These are phyloP conservation scores for Hirudinaria manillensis DNA, from an alignment of 2,888 invertebrate species.

Conservation along the genomic window DNA sequence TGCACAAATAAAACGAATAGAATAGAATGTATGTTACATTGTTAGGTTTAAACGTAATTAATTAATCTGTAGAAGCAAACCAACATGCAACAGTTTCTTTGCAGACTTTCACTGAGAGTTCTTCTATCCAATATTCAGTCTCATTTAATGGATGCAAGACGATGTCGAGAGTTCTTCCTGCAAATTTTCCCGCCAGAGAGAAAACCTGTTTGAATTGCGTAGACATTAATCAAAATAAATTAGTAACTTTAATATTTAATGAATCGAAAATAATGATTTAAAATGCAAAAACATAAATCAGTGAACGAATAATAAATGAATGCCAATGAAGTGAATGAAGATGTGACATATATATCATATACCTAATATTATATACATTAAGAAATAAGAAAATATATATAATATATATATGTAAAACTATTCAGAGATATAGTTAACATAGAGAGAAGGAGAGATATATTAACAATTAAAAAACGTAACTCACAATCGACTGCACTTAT, in stretches of 20 bases:
- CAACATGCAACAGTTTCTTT: neutral
- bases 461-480: neutral
- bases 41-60: too few relatives aligned
- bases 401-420: too few relatives aligned
- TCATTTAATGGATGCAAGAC: neutral
- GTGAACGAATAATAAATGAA: too few relatives aligned
- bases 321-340: too few relatives aligned
- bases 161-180: constrained; percentile 7
- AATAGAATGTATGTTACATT: too few relatives aligned
- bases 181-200: constrained; percentile 14
- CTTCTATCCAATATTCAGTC: neutral
- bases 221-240: neutral
- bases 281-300: too few relatives aligned
- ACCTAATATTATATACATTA: too few relatives aligned
- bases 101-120: constrained; percentile 14
- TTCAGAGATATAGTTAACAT: too few relatives aligned
- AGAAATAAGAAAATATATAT: too few relatives aligned
- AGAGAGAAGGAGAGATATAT: neutral
- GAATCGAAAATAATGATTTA: neutral
- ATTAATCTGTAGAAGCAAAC: too few relatives aligned
- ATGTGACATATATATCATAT: too few relatives aligned
- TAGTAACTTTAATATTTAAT: neutral
- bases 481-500: neutral
- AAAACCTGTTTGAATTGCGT: constrained; percentile 13
- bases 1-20: too few relatives aligned